Evolutionary conservation across 2,797 vertebrate genomes (phyloP), one percentile per base, ranked within the genome.

Genomic region (Trichosurus vulpecula): DNA sequence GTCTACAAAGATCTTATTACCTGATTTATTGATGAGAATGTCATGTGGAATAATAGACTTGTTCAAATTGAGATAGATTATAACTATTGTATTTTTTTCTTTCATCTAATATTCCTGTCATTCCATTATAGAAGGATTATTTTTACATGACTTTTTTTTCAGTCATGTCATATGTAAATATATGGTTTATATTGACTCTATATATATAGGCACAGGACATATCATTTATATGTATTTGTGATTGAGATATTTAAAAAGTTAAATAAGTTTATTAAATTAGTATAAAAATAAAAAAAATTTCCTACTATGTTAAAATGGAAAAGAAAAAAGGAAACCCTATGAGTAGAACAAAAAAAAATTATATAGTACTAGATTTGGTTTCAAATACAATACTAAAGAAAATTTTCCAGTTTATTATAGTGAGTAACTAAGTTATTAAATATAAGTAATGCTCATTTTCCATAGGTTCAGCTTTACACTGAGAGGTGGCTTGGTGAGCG

Each of bases 381-480:
- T 47, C 41, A 92, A 92, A 81, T 95, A 55, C 52, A 94, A 97
- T 92, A 25, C 91, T 90, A 95, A 54, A 95, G 10, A 52, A 96
- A 96, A 54, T 22, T 74, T 47, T 56, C 6, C 22, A 41, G 14
- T 91, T 51, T 25, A 93, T 95, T 93, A 55, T 3, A 52, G 19
- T 92, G 94, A 54, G 3, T 93, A 89, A 55, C 87, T 81, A 92
- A 92, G 57, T 14, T 93, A 11, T 53, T 52, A 0, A n/a, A 87
- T 47, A 47, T 81, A 93, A 5, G n/a, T 56, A 96, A 87, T 9
- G 90, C 61, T 91, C 41, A 91, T 6, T 91, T 29, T 81, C 25
- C 74, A 22, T 94, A 35, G 66, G 66, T 19, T 92, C 31, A 55
- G 41, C 96, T 96, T 47, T 81, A 41, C 47, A 41, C 19, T 47